Evolutionary conservation across 2,888 invertebrate species (phyloP).

Genomic region (Autographa gamma): DNA sequence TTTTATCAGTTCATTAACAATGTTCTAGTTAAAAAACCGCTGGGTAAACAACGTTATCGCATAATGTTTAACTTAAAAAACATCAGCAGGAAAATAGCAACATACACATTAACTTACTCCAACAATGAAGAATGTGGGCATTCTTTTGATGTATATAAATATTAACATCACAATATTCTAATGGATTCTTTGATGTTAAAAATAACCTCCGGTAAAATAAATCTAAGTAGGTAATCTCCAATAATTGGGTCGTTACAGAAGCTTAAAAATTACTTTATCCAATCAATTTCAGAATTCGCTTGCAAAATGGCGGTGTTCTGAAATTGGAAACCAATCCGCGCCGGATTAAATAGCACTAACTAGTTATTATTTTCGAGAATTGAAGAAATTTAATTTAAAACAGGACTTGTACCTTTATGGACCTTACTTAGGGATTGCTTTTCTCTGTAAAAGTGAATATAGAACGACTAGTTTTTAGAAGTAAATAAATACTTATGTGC

Average conservation of each 20-base stretch:
- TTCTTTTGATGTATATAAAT: neutral
- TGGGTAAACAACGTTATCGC: no score
- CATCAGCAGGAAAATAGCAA: neutral
- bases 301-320: neutral
- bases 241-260: constrained; percentile 17
- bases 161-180: neutral
- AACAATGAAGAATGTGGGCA: neutral
- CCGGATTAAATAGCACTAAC: constrained; percentile 31
- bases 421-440: neutral
- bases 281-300: constrained; percentile 17
- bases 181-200: constrained; percentile 15
- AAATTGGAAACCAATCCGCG: constrained; percentile 45
- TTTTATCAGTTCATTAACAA: no score
- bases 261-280: constrained; percentile 19
- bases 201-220: constrained; percentile 15
- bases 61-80: no score
- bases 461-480: no score
- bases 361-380: constrained; percentile 13
- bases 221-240: constrained; percentile 15
- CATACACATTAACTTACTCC: neutral
- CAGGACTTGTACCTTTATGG: neutral
- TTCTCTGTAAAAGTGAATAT: neutral
- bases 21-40: no score
- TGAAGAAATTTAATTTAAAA: neutral
- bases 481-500: no score